Evolutionary conservation across 2,888 invertebrate species (phyloP).

Genomic region (Drosophila kuntzei): DNA sequence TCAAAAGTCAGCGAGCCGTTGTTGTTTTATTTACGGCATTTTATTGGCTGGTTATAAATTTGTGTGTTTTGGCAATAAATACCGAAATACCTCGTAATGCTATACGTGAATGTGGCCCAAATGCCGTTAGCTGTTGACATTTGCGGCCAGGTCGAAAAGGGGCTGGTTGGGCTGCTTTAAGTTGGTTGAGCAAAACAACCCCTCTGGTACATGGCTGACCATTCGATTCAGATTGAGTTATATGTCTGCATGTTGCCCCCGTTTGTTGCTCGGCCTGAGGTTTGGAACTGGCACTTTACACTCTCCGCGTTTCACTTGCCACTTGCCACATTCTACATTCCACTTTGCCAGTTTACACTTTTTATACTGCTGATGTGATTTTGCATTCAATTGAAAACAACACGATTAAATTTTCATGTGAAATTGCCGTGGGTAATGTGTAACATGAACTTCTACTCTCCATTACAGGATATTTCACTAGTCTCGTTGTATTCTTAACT

Average conservation of each 20-base stretch:
- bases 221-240: slow-evolving; percentile 43
- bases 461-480: slow-evolving; percentile 17
- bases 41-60: slow-evolving; percentile 77
- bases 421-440: slow-evolving; percentile 55
- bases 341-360: slow-evolving; percentile 33
- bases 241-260: slow-evolving; percentile 16
- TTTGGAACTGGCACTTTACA: slow-evolving; percentile 50
- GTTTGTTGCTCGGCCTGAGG: slow-evolving; percentile 22
- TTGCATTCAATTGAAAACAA: slow-evolving; percentile 84
- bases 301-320: slow-evolving; percentile 1
- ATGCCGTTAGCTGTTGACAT: slow-evolving; percentile 65
- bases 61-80: slow-evolving; percentile 76
- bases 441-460: slow-evolving; percentile 62
- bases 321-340: slow-evolving; percentile 23
- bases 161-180: not conserved
- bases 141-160: slow-evolving; percentile 46
- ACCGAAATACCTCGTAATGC: slow-evolving; percentile 49
- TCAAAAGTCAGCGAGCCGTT: slow-evolving; percentile 63
- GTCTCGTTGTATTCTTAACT: slow-evolving; percentile 30
- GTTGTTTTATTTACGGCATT: slow-evolving; percentile 53
- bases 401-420: slow-evolving; percentile 78
- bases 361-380: slow-evolving; percentile 77
- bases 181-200: slow-evolving; percentile 37
- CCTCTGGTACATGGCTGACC: slow-evolving; percentile 54
- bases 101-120: slow-evolving; percentile 32